These are phyloP conservation scores for Rhysida immarginata DNA, from an alignment of 1,140 invertebrate genomes.

Conservation along the genomic window DNA sequence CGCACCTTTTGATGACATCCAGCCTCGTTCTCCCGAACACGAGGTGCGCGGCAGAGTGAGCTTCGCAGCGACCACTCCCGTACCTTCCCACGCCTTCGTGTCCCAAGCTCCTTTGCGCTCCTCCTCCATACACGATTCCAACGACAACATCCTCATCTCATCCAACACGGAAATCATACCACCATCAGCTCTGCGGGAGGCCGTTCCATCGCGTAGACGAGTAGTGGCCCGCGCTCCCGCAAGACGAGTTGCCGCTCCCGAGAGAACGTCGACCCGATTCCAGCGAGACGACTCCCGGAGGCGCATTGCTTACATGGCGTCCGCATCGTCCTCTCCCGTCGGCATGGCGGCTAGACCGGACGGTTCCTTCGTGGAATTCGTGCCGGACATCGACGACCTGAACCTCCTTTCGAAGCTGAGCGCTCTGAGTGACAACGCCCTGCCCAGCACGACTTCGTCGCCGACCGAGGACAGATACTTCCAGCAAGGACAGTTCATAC, in stretches of 20 bases:
- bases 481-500: too few relatives aligned
- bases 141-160: too few relatives aligned
- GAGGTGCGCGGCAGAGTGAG: background rate
- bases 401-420: background rate
- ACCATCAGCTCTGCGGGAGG: background rate
- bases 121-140: too few relatives aligned
- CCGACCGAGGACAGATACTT: too few relatives aligned
- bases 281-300: background rate
- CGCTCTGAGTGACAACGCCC: background rate
- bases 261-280: too few relatives aligned
- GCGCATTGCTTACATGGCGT: background rate
- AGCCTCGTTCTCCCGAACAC: background rate
- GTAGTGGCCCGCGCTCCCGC: too few relatives aligned
- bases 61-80: background rate
- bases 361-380: background rate
- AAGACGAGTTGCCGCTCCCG: too few relatives aligned
- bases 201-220: background rate
- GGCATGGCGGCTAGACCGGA: background rate
- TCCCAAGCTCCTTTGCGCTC: too few relatives aligned
- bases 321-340: background rate
- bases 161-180: slow-evolving; percentile 6
- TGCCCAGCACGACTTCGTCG: background rate
- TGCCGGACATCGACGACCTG: background rate
- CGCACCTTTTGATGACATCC: too few relatives aligned
- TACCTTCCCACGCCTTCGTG: too few relatives aligned